Evolutionary conservation across 2,113 vertebrate genomes (phyloP), one percentile per base, ranked within the genome.

Genomic region (Thamnophis sirtalis): DNA sequence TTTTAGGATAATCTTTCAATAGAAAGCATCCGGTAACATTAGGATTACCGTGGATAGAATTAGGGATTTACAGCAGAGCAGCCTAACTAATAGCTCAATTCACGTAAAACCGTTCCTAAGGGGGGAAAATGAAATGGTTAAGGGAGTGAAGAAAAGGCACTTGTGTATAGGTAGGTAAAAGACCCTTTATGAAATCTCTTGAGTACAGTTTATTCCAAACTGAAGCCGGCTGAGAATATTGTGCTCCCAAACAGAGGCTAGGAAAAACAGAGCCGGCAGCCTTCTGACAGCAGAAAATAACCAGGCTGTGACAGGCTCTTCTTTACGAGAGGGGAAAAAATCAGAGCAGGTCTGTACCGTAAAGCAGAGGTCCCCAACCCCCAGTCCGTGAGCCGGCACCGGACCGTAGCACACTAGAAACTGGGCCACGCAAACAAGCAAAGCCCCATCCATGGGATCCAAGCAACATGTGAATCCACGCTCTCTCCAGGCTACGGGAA

Each of bases 1-100:
- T 17, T 80, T 53, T 48, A 50, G 0, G 58, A 0, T 13, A 60
- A 0, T 13, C 68, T 10, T 17, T 5, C 19, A 3, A 19, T 26
- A 8, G 50, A 3, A 22, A 60, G 9, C 5, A 3, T 89, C 26
- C 26, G 6, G 3, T 49, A 51, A 63, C 28, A 68, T 68, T 49
- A 63, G 89, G 49, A 38, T 73, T 17, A 51, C 50, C 50, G 9
- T 51, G 19, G 68, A 73, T 8, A 38, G n/a, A 73, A 73, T 73
- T 73, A 33, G 68, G n/a, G 2, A 73, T 19, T 15, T 3, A 7
- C 4, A 63, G 60, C n/a, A 11, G 0, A 73, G 68, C 68, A 73
- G n/a, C 15, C 13, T 33, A 73, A 73, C 28, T 73, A 73, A 73
- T 19, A 38, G n/a, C n/a, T 73, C 68, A 19, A 38, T 38, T 33